phyloP scores from a whole-genome alignment of 2,888 invertebrate species.

The Eupelmus urozonus region DNA sequence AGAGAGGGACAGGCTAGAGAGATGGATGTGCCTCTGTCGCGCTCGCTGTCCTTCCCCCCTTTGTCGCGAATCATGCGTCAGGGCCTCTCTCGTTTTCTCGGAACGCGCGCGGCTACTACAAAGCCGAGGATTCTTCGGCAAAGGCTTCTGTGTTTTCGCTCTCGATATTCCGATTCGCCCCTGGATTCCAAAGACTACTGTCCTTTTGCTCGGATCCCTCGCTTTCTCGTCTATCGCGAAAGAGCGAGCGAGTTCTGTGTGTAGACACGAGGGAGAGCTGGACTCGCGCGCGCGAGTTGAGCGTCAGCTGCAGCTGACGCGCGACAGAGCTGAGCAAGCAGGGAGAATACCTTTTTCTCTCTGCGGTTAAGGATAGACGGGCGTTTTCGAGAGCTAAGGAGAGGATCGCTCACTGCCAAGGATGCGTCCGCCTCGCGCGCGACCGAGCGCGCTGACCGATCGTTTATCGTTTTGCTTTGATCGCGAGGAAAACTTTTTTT shows the following conservation, averaged over 20 bases:
- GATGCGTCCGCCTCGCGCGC: too few species aligned
- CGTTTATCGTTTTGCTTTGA: too few species aligned
- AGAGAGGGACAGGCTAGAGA: slow-evolving; percentile 66
- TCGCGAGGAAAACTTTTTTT: too few species aligned
- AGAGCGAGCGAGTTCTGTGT: too few species aligned
- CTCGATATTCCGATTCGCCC: slow-evolving; percentile 69
- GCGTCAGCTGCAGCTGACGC: too few species aligned
- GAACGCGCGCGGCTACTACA: slow-evolving; percentile 69
- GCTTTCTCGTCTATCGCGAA: background rate
- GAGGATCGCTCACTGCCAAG: too few species aligned
- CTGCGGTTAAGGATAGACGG: too few species aligned
- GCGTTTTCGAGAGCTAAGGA: too few species aligned
- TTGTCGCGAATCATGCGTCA: slow-evolving; percentile 19
- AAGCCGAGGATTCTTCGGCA: slow-evolving; percentile 65
- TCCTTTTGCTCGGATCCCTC: background rate
- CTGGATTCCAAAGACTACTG: slow-evolving; percentile 17
- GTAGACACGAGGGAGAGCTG: too few species aligned
- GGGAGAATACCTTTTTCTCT: background rate
- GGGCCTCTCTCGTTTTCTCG: slow-evolving; percentile 66
- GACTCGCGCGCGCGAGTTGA: background rate
- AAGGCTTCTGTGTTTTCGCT: slow-evolving; percentile 28
- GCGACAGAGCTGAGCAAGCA: too few species aligned
- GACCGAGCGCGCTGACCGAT: too few species aligned
- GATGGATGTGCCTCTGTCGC: slow-evolving; percentile 62
- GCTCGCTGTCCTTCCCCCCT: slow-evolving; percentile 15